phyloP scores from a whole-genome alignment of 2,797 vertebrate species.

The Champsocephalus esox region DNA sequence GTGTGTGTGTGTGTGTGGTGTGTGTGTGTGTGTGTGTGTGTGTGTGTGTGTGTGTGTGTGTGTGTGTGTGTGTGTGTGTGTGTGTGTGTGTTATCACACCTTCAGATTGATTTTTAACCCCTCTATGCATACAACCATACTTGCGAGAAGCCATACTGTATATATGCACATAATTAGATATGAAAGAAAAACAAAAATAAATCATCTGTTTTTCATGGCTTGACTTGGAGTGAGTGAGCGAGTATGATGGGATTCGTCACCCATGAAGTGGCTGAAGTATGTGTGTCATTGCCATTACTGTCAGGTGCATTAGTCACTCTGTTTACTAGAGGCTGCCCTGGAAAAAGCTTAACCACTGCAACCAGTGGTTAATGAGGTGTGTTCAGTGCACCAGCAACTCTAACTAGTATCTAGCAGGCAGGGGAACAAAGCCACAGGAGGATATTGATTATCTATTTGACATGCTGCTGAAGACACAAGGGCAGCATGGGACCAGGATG shows the following conservation, averaged over 20 bases:
- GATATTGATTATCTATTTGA: slow-evolving; percentile 78
- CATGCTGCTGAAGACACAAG: slow-evolving; percentile 50
- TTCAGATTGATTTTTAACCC: neutral
- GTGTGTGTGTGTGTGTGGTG: neutral
- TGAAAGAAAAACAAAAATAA: slow-evolving; percentile 8
- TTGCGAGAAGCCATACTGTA: neutral
- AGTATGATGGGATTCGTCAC: slow-evolving; percentile 15
- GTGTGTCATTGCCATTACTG: slow-evolving; percentile 66
- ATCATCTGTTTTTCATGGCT: slow-evolving; percentile 13
- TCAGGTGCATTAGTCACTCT: slow-evolving; percentile 71
- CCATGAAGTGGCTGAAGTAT: slow-evolving; percentile 54
- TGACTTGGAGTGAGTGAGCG: slow-evolving; percentile 7
- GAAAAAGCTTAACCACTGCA: slow-evolving; percentile 58
- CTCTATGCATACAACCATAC: neutral
- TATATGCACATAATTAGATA: neutral
- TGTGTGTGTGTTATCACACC: neutral
- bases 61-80: neutral
- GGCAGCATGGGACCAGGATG: slow-evolving; percentile 45
- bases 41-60: neutral
- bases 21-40: neutral
- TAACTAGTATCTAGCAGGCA: slow-evolving; percentile 70
- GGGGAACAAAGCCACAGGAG: slow-evolving; percentile 56
- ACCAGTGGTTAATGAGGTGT: slow-evolving; percentile 78
- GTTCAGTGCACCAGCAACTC: slow-evolving; percentile 65
- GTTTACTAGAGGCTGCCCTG: slow-evolving; percentile 56